A percentile compares a stretch with the other conserved stretches of the same genome.
Conservation (phyloP, 2,888 invertebrate genomes). For the Zootermopsis nevadensis region DNA sequence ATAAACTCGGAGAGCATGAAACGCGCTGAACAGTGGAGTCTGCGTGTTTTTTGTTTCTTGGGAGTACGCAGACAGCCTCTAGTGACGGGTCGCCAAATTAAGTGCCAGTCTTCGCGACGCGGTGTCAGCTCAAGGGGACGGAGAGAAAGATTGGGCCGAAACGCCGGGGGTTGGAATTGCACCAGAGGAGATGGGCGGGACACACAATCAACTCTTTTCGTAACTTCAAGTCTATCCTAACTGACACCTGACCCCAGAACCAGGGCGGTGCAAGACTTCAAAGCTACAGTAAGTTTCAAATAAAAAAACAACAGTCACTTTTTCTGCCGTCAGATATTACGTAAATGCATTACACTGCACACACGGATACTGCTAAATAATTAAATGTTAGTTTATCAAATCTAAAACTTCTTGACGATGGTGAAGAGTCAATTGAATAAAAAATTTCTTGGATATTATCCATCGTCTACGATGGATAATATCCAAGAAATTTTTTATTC, state of each 20-base stretch:
- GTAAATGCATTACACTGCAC: too few relatives aligned
- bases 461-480: too few relatives aligned
- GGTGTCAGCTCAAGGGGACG: constrained; percentile 26
- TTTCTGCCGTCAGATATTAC: too few relatives aligned
- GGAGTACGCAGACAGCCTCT: constrained; percentile 28
- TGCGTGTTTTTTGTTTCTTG: constrained; percentile 1
- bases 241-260: constrained; percentile 9
- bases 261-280: background rate
- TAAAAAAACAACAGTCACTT: too few relatives aligned
- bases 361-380: too few relatives aligned
- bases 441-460: too few relatives aligned
- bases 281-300: too few relatives aligned
- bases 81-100: constrained; percentile 47
- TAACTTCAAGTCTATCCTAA: constrained; percentile 31
- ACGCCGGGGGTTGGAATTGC: background rate
- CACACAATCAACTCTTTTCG: background rate
- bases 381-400: too few relatives aligned
- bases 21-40: background rate
- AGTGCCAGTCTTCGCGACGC: constrained; percentile 40
- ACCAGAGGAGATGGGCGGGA: background rate
- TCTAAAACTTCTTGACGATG: too few relatives aligned
- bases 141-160: background rate
- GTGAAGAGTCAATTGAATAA: too few relatives aligned
- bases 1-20: background rate
- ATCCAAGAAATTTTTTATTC: too few relatives aligned